phyloP scores from a whole-genome alignment of 2,797 vertebrate genomes.

The Aeoliscus strigatus region DNA sequence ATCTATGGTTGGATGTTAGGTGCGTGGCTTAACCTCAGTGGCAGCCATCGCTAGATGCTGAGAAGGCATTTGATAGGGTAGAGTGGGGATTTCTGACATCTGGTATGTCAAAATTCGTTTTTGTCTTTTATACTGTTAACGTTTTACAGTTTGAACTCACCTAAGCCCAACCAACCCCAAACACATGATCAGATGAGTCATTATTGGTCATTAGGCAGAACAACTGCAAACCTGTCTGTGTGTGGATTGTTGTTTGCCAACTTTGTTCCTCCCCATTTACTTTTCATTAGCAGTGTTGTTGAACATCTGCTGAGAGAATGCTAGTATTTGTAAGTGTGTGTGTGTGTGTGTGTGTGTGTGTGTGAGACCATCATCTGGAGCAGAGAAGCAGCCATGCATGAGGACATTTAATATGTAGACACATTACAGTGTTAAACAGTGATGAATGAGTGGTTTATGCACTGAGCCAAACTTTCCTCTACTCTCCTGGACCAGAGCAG shows the following conservation, averaged over 20 bases:
- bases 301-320: constrained; percentile 68
- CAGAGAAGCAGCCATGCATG: constrained; percentile 63
- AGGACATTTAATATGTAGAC: constrained; percentile 51
- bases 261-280: constrained; percentile 73
- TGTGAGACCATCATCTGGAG: constrained; percentile 54
- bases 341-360: constrained; percentile 20
- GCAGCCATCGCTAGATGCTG: no score
- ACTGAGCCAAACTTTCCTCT: constrained; percentile 18
- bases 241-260: constrained; percentile 69
- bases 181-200: no score
- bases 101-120: no score
- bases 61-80: no score
- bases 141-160: no score
- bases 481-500: constrained; percentile 3
- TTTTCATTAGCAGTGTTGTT: constrained; percentile 71
- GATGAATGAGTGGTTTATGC: constrained; percentile 56
- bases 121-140: no score
- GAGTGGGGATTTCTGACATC: no score
- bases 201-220: no score
- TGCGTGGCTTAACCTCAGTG: no score
- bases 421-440: constrained; percentile 65
- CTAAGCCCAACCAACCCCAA: no score
- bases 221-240: no score
- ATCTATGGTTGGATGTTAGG: no score
- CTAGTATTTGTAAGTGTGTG: constrained; percentile 14